These are phyloP conservation scores for Drosophila varians DNA, from an alignment of 1,140 invertebrate species.

Conservation along the genomic window DNA sequence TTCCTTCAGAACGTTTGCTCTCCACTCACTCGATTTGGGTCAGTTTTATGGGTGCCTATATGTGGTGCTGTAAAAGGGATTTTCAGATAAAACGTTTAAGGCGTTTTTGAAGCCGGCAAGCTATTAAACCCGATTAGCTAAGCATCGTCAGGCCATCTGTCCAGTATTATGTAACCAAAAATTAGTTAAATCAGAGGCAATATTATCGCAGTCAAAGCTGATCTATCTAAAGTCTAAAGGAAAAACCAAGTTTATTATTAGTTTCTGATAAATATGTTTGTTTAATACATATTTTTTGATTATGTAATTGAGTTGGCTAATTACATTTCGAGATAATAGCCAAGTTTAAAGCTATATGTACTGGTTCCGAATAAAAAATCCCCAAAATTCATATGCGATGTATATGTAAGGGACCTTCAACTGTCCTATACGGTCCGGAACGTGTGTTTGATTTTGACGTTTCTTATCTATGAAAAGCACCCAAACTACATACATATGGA, in stretches of 20 bases:
- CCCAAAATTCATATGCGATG: neutral
- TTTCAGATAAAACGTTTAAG: conserved; percentile 16
- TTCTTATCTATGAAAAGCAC: conserved; percentile 44
- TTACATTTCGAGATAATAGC: no score
- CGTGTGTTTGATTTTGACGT: conserved; percentile 28
- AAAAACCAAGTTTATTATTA: no score
- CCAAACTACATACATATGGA: no score
- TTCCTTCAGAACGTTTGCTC: conserved; percentile 33
- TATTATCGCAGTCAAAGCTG: neutral
- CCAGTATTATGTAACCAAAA: conserved; percentile 31
- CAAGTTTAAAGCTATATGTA: no score
- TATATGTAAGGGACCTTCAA: conserved; percentile 36
- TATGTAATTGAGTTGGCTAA: no score
- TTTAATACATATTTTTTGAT: neutral
- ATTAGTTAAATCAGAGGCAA: conserved; percentile 8
- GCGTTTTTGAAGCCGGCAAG: conserved; percentile 1
- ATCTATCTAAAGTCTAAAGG: no score
- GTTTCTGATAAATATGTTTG: no score
- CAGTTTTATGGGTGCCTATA: conserved; percentile 13
- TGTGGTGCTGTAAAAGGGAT: neutral
- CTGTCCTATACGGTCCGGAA: conserved; percentile 35
- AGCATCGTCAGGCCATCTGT: conserved; percentile 15
- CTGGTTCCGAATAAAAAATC: neutral
- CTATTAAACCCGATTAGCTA: conserved; percentile 24
- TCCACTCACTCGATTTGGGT: conserved; percentile 18